Base-by-base conservation (phyloP, 1,140 invertebrate species). In the Hycleus cichorii region DNA sequence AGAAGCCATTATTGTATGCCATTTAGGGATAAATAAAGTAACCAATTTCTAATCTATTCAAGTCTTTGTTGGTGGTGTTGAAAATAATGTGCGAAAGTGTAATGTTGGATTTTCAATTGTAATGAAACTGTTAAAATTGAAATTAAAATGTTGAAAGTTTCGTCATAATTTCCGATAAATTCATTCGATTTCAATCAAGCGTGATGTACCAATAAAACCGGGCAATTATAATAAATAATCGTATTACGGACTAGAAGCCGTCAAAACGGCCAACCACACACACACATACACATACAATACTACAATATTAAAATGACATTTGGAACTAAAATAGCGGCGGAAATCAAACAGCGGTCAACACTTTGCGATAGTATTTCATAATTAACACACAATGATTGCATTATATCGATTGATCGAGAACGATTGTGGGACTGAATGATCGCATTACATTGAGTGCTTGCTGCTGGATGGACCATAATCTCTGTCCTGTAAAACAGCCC, bases 271-370 rank as follows among this genome's bases (percentile, higher is more conserved):
- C 49, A 60, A 60, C 62, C 62, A 52, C 58, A 60, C 18, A 58
- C 18, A 18, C 18, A 18, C 18, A 18, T 1, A 18, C 18, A 18
- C 18, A 18, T 18, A 1, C 62, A 55, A 63, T 58, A 57, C 61
- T 57, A 60, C 57, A 52, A 47, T 63, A 63, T 63, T 63, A 63
- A 63, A 63, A 63, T 63, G 62, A 60, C 61, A 59, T 66, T 66
- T 64, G 44, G 54, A 62, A 62, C 62, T 62, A 66, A 66, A 64
- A 64, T 58, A 59, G 60, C 58, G 65, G 47, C 63, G 65, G 63
- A 67, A 67, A 67, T 67, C 65, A 67, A 67, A 67, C 65, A 58
- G 57, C 62, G 65, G 65, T 67, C 64, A 64, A 66, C 64, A 66
- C 62, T 64, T 64, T 64, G 56, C 65, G 60, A 61, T 64, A 64